Conservation (phyloP, 2,113 vertebrate genomes). For the Leptobrachium leishanense region DNA sequence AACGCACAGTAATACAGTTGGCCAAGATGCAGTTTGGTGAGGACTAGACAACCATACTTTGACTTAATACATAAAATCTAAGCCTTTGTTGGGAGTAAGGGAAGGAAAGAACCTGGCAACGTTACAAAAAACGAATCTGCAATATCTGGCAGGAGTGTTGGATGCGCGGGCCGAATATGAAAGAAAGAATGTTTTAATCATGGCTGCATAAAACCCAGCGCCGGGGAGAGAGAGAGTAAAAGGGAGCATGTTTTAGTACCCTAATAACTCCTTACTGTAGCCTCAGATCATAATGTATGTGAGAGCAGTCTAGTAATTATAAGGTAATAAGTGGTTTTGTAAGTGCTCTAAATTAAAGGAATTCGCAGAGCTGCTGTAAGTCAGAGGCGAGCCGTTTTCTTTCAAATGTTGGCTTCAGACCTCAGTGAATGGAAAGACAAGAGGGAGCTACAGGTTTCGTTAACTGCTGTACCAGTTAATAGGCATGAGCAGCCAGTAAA, state of each 20-base stretch:
- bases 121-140: conserved; percentile 28
- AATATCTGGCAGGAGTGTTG: conserved; percentile 13
- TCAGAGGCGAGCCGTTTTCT: conserved; percentile 69
- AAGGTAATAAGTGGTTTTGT: conserved; percentile 74
- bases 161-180: conserved; percentile 37
- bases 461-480: conserved; percentile 91
- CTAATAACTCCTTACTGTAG: conserved; percentile 71
- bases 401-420: conserved; percentile 71
- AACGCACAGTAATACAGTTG: no score
- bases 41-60: background rate
- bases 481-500: conserved; percentile 65
- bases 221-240: conserved; percentile 57
- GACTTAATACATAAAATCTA: background rate
- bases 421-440: conserved; percentile 69
- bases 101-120: background rate
- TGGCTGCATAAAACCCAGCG: conserved; percentile 59
- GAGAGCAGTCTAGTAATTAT: conserved; percentile 71
- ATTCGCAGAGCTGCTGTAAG: conserved; percentile 71
- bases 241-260: conserved; percentile 66
- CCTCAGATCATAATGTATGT: conserved; percentile 70
- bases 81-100: background rate
- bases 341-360: conserved; percentile 80
- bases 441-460: conserved; percentile 80
- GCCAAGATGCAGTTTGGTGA: background rate
- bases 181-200: conserved; percentile 54